Evolutionary conservation across 2,888 invertebrate species (phyloP).

Genomic region (Gastracanthus pulcherrimus): DNA sequence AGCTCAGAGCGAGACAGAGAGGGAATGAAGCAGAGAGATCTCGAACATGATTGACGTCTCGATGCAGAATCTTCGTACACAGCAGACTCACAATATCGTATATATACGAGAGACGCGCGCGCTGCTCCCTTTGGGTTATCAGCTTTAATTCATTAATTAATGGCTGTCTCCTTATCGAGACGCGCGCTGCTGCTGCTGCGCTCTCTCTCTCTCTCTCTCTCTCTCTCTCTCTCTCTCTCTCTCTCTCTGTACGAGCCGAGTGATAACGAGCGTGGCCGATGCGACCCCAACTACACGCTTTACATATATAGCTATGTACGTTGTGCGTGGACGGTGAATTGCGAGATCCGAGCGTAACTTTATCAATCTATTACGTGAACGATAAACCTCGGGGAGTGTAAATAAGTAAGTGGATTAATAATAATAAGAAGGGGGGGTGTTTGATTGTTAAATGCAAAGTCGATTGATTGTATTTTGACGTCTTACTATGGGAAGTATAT

Average conservation of each 20-base stretch:
- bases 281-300: not conserved
- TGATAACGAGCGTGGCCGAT: not conserved
- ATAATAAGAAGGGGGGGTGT: not conserved
- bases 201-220: not conserved
- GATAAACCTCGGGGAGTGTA: not conserved
- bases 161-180: conserved; percentile 28
- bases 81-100: not conserved
- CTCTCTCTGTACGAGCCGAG: not conserved
- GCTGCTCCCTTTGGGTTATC: conserved; percentile 8
- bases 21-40: too few species aligned
- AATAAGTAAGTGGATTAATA: not conserved
- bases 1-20: conserved; percentile 6
- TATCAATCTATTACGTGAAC: conserved; percentile 33
- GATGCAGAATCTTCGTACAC: not conserved
- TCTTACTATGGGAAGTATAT: too few species aligned
- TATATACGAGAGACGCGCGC: not conserved
- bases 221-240: not conserved
- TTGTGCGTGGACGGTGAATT: not conserved
- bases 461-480: too few species aligned
- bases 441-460: not conserved
- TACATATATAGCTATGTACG: not conserved
- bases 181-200: not conserved
- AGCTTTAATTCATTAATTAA: conserved; percentile 42
- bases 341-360: conserved; percentile 10
- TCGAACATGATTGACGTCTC: conserved; percentile 17